Evolutionary conservation across 2,888 invertebrate genomes (phyloP).

Genomic region (Ochropleura leucogaster): DNA sequence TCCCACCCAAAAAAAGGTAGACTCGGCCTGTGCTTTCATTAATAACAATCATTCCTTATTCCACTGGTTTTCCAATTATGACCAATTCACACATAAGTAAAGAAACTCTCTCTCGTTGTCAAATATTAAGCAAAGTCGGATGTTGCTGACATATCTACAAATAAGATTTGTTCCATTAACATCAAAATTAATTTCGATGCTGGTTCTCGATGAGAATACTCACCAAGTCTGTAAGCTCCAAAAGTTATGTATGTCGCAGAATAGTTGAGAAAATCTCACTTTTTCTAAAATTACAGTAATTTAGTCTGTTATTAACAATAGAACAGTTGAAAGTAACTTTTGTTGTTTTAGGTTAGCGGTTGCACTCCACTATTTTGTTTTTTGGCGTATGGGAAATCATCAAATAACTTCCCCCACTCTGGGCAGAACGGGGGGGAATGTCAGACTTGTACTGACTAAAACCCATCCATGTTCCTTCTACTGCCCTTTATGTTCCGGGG

Average conservation of each 20-base stretch:
- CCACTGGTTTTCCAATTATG: no score
- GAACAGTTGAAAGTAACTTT: neutral
- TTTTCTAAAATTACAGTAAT: neutral
- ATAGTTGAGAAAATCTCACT: neutral
- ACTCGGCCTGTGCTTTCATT: no score
- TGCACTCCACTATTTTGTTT: no score
- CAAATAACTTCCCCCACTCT: no score
- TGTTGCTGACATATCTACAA: conserved; percentile 5
- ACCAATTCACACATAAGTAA: neutral
- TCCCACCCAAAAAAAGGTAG: no score
- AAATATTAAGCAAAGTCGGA: neutral
- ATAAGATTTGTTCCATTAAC: conserved; percentile 1
- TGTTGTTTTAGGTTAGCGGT: no score
- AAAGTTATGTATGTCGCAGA: conserved; percentile 9
- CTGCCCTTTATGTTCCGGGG: no score
- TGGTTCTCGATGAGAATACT: conserved; percentile 18
- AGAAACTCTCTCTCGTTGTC: neutral
- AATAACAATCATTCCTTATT: no score
- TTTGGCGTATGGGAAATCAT: no score
- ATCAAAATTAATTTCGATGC: conserved; percentile 11
- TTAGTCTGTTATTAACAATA: neutral
- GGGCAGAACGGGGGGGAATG: no score
- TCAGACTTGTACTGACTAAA: no score
- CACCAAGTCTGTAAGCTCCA: neutral
- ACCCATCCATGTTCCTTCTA: no score